phyloP scores from a whole-genome alignment of 2,113 vertebrate genomes.

The Steatornis caripensis region DNA sequence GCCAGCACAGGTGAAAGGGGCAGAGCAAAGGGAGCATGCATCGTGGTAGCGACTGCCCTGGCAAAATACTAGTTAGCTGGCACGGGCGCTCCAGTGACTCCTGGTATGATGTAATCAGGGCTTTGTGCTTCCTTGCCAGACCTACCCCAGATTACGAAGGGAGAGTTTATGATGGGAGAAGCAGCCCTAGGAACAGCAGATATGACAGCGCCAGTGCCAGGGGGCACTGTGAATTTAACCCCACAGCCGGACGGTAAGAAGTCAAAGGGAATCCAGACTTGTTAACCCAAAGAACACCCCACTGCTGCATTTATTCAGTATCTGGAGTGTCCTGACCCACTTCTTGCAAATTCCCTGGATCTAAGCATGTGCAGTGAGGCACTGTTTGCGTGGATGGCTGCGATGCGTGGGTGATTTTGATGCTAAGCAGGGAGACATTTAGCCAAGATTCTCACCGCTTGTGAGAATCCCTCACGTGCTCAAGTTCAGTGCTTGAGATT shows the following conservation, averaged over 20 bases:
- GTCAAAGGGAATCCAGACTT: neutral
- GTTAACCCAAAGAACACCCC: neutral
- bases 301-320: fast-evolving
- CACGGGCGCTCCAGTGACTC: fast-evolving
- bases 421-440: neutral
- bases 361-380: neutral
- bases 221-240: neutral
- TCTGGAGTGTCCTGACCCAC: neutral
- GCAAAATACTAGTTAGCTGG: neutral
- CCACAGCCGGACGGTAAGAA: neutral
- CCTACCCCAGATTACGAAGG: neutral
- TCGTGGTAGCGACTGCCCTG: fast-evolving
- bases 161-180: neutral
- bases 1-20: neutral
- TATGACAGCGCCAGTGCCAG: neutral
- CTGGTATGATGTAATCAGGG: neutral
- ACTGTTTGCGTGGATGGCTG: neutral
- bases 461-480: neutral
- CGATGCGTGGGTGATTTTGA: neutral
- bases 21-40: neutral
- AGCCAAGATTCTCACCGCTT: neutral
- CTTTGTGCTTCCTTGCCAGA: neutral
- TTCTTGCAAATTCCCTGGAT: neutral
- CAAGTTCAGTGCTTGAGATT: neutral
- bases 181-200: constrained; percentile 43